Percentiles rank a stretch among this genome's conserved stretches.
These are phyloP conservation scores for Parauchenoglanis ngamensis DNA, from an alignment of 2,797 vertebrate species.

Conservation along the genomic window DNA sequence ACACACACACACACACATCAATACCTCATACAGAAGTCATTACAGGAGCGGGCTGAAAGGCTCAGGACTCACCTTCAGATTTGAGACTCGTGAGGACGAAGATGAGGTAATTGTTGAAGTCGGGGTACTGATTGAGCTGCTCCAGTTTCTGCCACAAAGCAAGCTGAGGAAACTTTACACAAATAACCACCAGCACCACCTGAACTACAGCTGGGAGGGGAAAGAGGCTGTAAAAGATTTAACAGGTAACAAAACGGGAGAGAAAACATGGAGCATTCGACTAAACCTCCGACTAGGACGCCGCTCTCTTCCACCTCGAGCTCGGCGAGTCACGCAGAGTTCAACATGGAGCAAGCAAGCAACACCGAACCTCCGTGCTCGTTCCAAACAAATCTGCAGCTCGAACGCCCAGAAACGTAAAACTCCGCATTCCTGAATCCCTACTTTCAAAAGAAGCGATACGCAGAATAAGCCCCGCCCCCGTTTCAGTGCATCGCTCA, in stretches of 20 bases:
- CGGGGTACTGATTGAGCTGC: conserved; percentile 93
- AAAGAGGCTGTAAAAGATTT: neutral
- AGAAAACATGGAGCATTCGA: neutral
- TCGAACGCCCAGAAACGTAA: neutral
- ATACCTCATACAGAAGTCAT: neutral
- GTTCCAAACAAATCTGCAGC: neutral
- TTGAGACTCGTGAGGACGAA: conserved; percentile 93
- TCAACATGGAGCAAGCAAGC: neutral
- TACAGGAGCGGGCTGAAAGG: neutral
- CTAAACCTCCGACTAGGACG: neutral
- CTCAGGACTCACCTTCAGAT: conserved; percentile 81
- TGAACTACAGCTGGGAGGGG: neutral
- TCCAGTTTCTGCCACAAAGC: conserved; percentile 83
- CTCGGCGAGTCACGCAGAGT: neutral
- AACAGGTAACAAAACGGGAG: too few relatives aligned
- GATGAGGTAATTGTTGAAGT: conserved; percentile 96
- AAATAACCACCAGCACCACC: neutral
- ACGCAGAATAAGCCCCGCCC: neutral
- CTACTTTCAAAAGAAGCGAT: neutral
- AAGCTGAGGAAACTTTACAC: conserved; percentile 70
- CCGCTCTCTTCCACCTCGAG: neutral
- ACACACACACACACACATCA: neutral
- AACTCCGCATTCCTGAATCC: neutral
- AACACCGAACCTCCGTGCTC: neutral
- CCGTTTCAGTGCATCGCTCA: neutral